Evolutionary conservation across 1,140 invertebrate species (phyloP).

Genomic region (Listronotus bonariensis): DNA sequence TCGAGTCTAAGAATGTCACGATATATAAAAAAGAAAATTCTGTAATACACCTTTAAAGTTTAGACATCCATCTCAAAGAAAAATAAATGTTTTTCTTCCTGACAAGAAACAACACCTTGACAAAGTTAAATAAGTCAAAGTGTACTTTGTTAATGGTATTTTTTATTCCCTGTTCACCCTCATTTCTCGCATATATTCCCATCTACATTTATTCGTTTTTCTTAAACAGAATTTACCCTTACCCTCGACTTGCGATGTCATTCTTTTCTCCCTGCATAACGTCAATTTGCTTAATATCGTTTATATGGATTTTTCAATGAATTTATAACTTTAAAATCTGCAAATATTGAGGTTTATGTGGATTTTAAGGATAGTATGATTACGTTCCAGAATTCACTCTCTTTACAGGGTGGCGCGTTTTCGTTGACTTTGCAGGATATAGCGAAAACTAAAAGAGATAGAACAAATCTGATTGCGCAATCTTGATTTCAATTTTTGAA

Average conservation of each 20-base stretch:
- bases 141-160: background rate
- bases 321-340: constrained; percentile 25
- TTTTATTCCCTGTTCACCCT: background rate
- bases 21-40: no score
- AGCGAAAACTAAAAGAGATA: no score
- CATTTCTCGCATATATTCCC: background rate
- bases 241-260: constrained; percentile 1
- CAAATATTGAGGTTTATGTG: constrained; percentile 18
- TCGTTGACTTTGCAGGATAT: no score
- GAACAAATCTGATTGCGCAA: no score
- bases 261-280: constrained; percentile 9
- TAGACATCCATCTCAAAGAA: no score
- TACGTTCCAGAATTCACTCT: background rate
- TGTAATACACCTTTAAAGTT: no score
- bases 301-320: constrained; percentile 22
- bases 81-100: no score
- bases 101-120: no score
- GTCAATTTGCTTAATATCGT: constrained; percentile 23
- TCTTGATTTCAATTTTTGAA: no score
- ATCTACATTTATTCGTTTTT: constrained; percentile 7
- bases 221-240: constrained; percentile 1
- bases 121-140: constrained; percentile 10
- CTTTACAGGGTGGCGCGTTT: no score
- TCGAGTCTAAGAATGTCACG: no score
- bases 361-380: no score